Conservation (phyloP, 2,888 invertebrate species). For the Aphodius sticticus region DNA sequence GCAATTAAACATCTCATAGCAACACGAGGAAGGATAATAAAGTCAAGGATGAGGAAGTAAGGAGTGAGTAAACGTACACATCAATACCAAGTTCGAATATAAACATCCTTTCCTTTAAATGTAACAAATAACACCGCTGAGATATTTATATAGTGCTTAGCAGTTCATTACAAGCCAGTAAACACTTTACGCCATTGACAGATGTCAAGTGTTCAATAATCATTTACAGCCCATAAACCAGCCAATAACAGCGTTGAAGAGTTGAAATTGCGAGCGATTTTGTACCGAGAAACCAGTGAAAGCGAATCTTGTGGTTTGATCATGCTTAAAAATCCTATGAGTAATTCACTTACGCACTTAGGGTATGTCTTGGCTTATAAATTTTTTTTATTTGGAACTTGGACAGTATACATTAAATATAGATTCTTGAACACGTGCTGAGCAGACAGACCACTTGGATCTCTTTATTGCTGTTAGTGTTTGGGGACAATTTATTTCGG, state of each 20-base stretch:
- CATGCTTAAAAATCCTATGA: background rate
- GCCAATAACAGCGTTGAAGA: background rate
- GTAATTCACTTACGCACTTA: background rate
- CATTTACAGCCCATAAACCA: background rate
- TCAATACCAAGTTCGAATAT: background rate
- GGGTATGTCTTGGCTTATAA: background rate
- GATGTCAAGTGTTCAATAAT: constrained; percentile 4
- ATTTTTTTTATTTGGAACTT: background rate
- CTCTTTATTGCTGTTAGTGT: background rate
- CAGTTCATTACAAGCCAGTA: background rate
- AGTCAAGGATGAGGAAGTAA: background rate
- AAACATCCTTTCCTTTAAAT: background rate
- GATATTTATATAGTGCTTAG: background rate
- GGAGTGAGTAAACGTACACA: background rate
- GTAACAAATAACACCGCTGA: background rate
- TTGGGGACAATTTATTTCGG: background rate
- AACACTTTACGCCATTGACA: background rate
- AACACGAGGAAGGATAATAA: background rate
- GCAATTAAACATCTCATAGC: background rate
- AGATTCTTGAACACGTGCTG: background rate
- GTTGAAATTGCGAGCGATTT: background rate
- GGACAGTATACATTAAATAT: background rate
- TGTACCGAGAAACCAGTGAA: background rate
- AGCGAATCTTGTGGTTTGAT: background rate
- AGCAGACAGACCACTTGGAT: background rate